These are phyloP conservation scores for Henricia sp. DNA, from an alignment of 53 echinoderm and acorn worm species.

Conservation along the genomic window DNA sequence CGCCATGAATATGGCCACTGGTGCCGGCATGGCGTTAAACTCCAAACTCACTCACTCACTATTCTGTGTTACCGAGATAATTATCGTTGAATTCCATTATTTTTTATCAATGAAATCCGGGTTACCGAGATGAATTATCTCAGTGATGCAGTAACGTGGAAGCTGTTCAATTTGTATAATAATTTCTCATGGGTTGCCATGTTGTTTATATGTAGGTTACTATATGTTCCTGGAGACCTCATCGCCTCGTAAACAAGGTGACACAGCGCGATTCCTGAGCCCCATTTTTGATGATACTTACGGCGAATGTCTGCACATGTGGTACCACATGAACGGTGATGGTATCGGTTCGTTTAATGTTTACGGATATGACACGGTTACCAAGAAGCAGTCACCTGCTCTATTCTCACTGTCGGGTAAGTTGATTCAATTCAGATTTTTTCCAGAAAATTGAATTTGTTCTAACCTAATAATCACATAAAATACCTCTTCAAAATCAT, in stretches of 20 bases:
- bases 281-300: slow-evolving; percentile 56
- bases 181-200: neutral
- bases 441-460: too few species aligned
- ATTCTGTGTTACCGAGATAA: too few species aligned
- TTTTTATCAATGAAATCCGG: neutral
- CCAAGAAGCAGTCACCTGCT: slow-evolving; percentile 27
- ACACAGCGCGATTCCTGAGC: slow-evolving; percentile 71
- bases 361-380: slow-evolving; percentile 67
- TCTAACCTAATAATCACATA: too few species aligned
- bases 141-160: too few species aligned
- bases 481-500: too few species aligned
- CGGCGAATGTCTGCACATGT: slow-evolving; percentile 84
- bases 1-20: too few species aligned
- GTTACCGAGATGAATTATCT: neutral
- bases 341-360: slow-evolving; percentile 71
- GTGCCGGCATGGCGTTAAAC: too few species aligned
- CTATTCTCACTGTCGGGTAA: slow-evolving; percentile 67
- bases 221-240: slow-evolving; percentile 78
- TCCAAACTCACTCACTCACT: too few species aligned
- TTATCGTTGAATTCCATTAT: neutral
- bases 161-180: too few species aligned
- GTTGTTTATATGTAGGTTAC: slow-evolving; percentile 44
- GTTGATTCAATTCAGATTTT: too few species aligned
- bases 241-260: slow-evolving; percentile 48
- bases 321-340: slow-evolving; percentile 94